Conservation (phyloP, 2,797 vertebrate species). For the Phataginus tetradactyla region DNA sequence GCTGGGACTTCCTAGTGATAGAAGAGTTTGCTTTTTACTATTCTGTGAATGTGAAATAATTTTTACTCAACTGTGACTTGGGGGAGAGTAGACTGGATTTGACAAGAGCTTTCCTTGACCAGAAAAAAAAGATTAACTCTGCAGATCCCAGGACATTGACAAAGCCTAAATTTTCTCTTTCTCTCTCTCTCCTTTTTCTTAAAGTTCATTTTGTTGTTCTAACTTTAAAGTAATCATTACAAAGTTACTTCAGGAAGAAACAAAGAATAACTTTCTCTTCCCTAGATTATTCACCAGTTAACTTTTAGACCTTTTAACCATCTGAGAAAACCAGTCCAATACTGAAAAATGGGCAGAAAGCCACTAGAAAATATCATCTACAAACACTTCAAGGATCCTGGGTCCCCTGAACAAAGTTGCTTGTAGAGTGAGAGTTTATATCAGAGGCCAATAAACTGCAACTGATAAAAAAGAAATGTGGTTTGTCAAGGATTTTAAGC, state of each 20-base stretch:
- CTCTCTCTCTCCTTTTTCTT: neutral
- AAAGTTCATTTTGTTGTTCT: neutral
- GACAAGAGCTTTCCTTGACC: neutral
- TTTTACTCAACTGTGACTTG: neutral
- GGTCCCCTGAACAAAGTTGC: neutral
- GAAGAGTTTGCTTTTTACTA: neutral
- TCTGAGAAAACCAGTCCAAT: neutral
- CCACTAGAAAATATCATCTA: neutral
- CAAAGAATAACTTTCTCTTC: neutral
- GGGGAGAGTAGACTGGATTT: neutral
- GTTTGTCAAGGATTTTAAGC: neutral
- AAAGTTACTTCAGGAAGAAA: conserved; percentile 41
- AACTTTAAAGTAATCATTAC: neutral
- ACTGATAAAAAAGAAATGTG: neutral
- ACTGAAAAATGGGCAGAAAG: conserved; percentile 9
- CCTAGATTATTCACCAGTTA: neutral
- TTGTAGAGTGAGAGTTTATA: neutral
- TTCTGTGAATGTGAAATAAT: neutral
- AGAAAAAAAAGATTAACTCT: neutral
- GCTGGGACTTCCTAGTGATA: neutral
- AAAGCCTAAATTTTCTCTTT: neutral
- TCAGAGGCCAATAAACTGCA: neutral
- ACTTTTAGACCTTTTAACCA: neutral
- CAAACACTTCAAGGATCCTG: neutral
- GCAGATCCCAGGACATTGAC: neutral